phyloP scores from a whole-genome alignment of 2,797 vertebrate species.

The Xenops minutus region DNA sequence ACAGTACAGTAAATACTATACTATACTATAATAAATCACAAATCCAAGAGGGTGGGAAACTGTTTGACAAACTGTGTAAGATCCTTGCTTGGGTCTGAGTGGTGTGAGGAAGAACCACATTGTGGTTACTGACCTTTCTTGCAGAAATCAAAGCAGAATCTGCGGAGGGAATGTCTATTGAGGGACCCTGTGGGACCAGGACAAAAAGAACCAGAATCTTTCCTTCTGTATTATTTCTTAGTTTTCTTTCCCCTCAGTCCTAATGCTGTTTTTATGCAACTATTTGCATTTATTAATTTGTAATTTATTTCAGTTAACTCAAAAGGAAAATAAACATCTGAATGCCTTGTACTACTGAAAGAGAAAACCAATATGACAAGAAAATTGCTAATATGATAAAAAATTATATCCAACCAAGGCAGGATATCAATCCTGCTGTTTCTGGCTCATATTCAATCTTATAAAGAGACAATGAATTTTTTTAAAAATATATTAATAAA shows the following conservation, averaged over 20 bases:
- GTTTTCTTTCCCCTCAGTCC: not conserved
- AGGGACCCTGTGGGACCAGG: not conserved
- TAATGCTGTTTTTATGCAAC: constrained; percentile 2
- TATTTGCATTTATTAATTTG: constrained; percentile 18
- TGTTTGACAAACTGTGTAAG: not conserved
- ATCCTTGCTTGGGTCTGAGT: not conserved
- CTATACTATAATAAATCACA: not conserved
- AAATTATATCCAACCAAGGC: constrained; percentile 6
- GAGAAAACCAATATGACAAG: constrained; percentile 28
- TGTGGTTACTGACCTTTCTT: not conserved
- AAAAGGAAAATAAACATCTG: constrained; percentile 45
- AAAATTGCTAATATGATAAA: constrained; percentile 44
- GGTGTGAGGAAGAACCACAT: not conserved
- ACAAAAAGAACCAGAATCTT: not conserved
- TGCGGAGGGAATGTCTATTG: not conserved
- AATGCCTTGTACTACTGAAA: not conserved
- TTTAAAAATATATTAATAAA: not conserved
- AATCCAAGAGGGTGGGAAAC: not conserved
- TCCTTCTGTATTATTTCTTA: not conserved
- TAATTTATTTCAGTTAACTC: not conserved
- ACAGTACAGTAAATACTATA: not conserved
- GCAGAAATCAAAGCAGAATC: not conserved
- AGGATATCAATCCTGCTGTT: constrained; percentile 38
- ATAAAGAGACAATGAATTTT: not conserved
- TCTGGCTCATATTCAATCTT: constrained; percentile 4